Percentiles rank a stretch among this genome's conserved stretches.
Conservation (phyloP, 2,888 invertebrate species). For the Euzetes globulus region DNA sequence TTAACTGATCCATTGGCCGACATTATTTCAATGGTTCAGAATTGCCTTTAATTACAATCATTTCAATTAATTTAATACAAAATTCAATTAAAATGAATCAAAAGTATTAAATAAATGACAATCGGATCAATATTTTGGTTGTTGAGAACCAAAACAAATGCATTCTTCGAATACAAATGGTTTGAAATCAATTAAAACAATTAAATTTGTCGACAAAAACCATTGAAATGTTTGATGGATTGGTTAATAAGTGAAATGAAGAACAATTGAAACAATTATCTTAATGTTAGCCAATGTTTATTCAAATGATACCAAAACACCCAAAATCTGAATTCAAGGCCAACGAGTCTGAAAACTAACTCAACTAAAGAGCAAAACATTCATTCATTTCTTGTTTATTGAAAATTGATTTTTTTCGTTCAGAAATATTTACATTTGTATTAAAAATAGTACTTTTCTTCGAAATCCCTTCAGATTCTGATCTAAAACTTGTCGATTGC, state of each 20-base stretch:
- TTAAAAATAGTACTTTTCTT: no score
- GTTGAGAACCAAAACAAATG: constrained; percentile 6
- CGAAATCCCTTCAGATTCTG: no score
- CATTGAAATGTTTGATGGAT: background rate
- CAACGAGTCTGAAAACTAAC: constrained; percentile 28
- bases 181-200: background rate
- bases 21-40: constrained; percentile 2
- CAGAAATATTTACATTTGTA: no score
- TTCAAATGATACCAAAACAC: background rate
- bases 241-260: background rate
- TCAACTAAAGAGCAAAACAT: background rate
- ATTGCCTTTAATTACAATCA: background rate
- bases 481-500: no score
- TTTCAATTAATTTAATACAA: background rate
- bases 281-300: background rate
- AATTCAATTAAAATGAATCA: background rate
- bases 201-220: background rate
- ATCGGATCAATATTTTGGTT: background rate
- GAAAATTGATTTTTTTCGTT: background rate
- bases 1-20: background rate
- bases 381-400: constrained; percentile 11
- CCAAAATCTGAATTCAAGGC: constrained; percentile 19
- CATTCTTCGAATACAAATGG: background rate
- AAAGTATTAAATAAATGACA: background rate
- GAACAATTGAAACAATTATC: background rate